Evolutionary conservation across 2,113 vertebrate genomes (phyloP).

Genomic region (Myrmecobius fasciatus): DNA sequence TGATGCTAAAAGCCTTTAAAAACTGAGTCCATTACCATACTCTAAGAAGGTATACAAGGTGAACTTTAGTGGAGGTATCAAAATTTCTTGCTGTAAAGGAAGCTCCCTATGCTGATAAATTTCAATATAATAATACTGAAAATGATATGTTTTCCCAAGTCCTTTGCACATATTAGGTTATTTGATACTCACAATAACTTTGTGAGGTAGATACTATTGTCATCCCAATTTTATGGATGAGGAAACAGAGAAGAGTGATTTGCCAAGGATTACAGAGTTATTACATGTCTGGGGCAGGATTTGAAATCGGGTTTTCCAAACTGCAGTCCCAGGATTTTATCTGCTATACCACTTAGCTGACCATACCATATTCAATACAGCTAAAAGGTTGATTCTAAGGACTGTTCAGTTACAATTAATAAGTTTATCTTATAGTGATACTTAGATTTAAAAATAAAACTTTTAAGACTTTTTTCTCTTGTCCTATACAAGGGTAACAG

Average conservation of each 20-base stretch:
- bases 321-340: neutral
- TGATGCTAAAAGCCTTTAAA: neutral
- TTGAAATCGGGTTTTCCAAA: neutral
- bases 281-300: too few species aligned
- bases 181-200: neutral
- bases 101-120: neutral
- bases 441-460: slow-evolving; percentile 1
- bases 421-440: neutral
- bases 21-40: neutral
- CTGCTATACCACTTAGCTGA: neutral
- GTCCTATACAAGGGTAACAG: neutral
- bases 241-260: neutral
- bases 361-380: neutral
- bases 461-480: neutral
- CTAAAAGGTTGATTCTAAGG: neutral
- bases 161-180: neutral
- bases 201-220: neutral
- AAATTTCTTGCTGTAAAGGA: neutral
- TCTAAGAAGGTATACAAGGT: neutral
- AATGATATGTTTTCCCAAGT: neutral
- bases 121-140: neutral
- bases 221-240: neutral
- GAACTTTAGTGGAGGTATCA: neutral
- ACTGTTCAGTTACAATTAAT: neutral
- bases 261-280: neutral